Evolutionary conservation across 2,797 vertebrate genomes (phyloP).

Genomic region (Myoxocephalus aenaeus): DNA sequence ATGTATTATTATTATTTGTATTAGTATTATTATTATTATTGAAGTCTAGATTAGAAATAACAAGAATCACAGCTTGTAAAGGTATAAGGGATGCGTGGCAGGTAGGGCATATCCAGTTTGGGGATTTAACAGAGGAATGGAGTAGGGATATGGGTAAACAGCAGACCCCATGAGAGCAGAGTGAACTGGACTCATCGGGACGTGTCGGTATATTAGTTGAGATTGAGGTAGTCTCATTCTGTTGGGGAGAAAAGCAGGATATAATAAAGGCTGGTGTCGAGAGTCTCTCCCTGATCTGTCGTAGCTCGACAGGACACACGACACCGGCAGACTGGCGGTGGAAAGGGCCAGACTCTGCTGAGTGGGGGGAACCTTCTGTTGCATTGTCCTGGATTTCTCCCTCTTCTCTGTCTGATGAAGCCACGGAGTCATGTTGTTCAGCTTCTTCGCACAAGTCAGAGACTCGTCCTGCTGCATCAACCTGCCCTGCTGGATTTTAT

Average conservation of each 20-base stretch:
- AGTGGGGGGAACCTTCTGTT: conserved; percentile 54
- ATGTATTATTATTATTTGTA: not conserved
- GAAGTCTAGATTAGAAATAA: not conserved
- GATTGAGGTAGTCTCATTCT: conserved; percentile 84
- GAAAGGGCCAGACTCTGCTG: conserved; percentile 76
- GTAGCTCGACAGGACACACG: conserved; percentile 63
- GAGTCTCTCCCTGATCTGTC: conserved; percentile 75
- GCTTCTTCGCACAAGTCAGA: conserved; percentile 71
- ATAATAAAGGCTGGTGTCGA: conserved; percentile 60
- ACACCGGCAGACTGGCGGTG: conserved; percentile 30
- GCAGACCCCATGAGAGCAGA: conserved; percentile 76
- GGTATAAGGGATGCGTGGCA: conserved; percentile 79
- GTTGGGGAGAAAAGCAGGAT: conserved; percentile 82
- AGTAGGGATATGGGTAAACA: conserved; percentile 80
- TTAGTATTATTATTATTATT: not conserved
- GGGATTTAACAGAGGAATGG: conserved; percentile 79
- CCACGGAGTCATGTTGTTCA: conserved; percentile 69
- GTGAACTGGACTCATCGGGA: conserved; percentile 71
- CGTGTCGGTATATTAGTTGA: conserved; percentile 78
- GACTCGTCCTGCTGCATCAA: conserved; percentile 67
- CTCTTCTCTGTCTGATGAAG: conserved; percentile 73
- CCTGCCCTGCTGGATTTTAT: conserved; percentile 61
- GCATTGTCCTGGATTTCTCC: conserved; percentile 72
- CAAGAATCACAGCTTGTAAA: conserved; percentile 79
- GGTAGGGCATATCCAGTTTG: conserved; percentile 76